Evolutionary conservation across 1,140 invertebrate species (phyloP), one percentile per base, ranked within the genome.

Genomic region (Drosophila albomicans): DNA sequence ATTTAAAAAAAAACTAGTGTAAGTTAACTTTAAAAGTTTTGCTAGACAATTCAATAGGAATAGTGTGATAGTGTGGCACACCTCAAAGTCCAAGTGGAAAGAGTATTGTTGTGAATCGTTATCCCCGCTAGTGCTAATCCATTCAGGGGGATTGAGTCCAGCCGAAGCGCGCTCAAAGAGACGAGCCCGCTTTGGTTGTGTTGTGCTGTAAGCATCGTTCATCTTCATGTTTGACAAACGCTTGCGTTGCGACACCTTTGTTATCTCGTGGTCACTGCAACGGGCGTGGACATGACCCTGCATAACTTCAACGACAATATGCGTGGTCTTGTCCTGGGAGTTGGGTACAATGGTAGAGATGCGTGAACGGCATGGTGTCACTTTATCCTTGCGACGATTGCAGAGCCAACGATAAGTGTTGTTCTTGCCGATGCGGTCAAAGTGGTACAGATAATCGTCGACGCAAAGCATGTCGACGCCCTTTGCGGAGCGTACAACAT

Each of bases 401-500:
- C 91, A 91, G 0, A 91, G 82, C 91, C 91, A 91, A 5, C 91
- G 78, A 43, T 91, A 91, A 15, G 86, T 75, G 38, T 91, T 91
- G 46, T 78, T 80, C 11, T 84, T 84, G 8, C 86, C 91, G 43
- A 87, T 79, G 32, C 91, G 82, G 16, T 91, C 90, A 43, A 88
- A 91, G 72, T 91, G 90, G 73, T 91, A 91, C 0, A 91, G 74
- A 58, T 73, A 91, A 63, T 88, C 78, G 43, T 91, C 91, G 6
- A 91, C 84, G 45, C 91, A 91, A 1, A 91, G 73, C 91, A 91
- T 91, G 51, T 91, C 91, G 3, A 91, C 79, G 32, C 87, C 90
- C 49, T 91, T 91, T 20, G 91, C 91, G 16, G 91, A 91, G 41
- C 91, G 90, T 11, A 91, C 84, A 54, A 91, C 85, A 62, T 86